These are phyloP conservation scores for Enteromius radiatus DNA, from an alignment of 2,797 vertebrate genomes.

Conservation along the genomic window DNA sequence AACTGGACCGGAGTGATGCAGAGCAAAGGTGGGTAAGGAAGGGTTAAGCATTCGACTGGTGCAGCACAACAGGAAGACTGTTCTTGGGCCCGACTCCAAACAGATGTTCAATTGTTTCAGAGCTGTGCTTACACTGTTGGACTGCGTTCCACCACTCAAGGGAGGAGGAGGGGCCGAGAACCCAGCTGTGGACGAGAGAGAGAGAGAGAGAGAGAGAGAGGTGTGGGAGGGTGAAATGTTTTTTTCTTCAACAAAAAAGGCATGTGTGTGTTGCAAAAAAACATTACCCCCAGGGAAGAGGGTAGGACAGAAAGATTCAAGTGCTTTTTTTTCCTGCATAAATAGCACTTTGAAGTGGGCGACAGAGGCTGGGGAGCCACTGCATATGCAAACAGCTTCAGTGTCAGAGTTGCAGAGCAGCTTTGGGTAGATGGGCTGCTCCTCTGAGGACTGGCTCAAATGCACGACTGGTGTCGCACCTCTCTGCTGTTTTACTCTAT, in stretches of 20 bases:
- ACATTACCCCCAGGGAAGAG: constrained; percentile 71
- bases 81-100: constrained; percentile 86
- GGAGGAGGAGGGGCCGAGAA: constrained; percentile 74
- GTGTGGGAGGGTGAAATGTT: constrained; percentile 32
- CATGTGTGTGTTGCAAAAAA: constrained; percentile 69
- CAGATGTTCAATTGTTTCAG: constrained; percentile 93
- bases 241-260: constrained; percentile 57
- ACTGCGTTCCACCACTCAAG: constrained; percentile 83
- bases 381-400: constrained; percentile 65
- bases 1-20: constrained; percentile 9
- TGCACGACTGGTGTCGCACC: constrained; percentile 55
- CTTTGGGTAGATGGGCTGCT: constrained; percentile 61
- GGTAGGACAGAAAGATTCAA: constrained; percentile 76
- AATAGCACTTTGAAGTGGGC: constrained; percentile 83
- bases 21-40: constrained; percentile 53
- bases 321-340: constrained; percentile 76
- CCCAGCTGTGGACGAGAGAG: constrained; percentile 81
- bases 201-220: constrained; percentile 46
- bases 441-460: not conserved
- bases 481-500: constrained; percentile 50
- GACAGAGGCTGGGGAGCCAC: constrained; percentile 44
- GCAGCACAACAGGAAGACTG: constrained; percentile 81
- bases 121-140: constrained; percentile 90
- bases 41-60: constrained; percentile 80
- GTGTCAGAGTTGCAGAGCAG: constrained; percentile 67